Evolutionary conservation across 2,797 vertebrate genomes (phyloP), one percentile per base, ranked within the genome.

Genomic region (Coregonus sp.): DNA sequence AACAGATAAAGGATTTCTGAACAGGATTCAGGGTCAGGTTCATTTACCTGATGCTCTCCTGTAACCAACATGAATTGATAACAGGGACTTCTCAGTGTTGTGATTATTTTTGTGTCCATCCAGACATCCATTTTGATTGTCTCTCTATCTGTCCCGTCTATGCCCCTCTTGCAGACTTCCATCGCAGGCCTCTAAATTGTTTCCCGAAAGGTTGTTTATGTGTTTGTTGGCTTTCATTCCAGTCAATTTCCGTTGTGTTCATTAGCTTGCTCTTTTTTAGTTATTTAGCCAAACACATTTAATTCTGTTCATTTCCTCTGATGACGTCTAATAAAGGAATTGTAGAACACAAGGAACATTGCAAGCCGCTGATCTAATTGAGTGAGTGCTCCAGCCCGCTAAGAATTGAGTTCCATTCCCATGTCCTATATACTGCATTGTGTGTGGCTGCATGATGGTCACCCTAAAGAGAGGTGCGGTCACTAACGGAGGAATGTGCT

Each of bases 271-370:
- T 16, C 12, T 69, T 35, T 69, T 35, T 69, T 69, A 35, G 35
- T 9, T 31, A 72, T 20, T 72, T 51, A 72, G 40, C 70, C 50
- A 29, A 15, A 72, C 16, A 51, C 14, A 72, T 72, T 25, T 54
- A 31, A 56, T 59, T 51, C 4, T 29, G 70, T 71, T 31, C 29
- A 29, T 54, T 15, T 33, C 14, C 52, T 16, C 18, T 31, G 52
- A 33, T 29, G 31, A 33, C 3, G 29, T 54, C 51, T 59, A 59
- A 56, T 72, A 25, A 72, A 56, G 5, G 33, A 33, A 56, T 54
- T 16, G 18, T 33, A 67, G 66, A 18, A 72, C 15, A 54, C 11
- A 51, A 25, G 20, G 31, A 35, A 52, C 16, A 59, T 33, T 52
- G 50, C 25, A 33, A 72, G 12, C 50, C 50, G 16, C 31, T 7